These are phyloP conservation scores for Marcusenius ussheri DNA, from an alignment of 2,113 vertebrate species.

Conservation along the genomic window DNA sequence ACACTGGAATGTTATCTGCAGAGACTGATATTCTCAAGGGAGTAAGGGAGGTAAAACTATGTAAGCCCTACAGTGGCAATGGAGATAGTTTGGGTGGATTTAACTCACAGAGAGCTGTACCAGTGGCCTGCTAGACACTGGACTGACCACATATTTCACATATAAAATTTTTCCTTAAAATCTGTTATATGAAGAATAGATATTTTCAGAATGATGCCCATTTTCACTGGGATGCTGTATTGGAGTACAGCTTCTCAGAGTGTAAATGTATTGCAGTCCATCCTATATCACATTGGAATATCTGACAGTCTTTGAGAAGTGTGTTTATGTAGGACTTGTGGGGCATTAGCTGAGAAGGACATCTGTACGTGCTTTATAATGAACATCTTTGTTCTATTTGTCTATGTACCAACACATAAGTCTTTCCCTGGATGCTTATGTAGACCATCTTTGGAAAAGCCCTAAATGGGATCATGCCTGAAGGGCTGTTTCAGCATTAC, in stretches of 20 bases:
- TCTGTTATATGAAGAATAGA: not conserved
- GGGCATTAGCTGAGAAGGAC: not conserved
- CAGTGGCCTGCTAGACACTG: not conserved
- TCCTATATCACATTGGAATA: not conserved
- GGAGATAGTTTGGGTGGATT: conserved; percentile 8
- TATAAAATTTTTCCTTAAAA: not conserved
- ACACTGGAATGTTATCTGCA: conserved; percentile 47
- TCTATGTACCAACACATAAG: not conserved
- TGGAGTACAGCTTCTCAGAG: not conserved
- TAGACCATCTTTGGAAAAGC: not conserved
- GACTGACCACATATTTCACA: not conserved
- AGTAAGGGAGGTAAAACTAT: conserved; percentile 31
- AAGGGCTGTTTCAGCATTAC: not conserved
- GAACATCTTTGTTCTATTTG: not conserved
- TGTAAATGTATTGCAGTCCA: not conserved
- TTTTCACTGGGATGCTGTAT: not conserved
- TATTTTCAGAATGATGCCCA: not conserved
- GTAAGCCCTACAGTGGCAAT: conserved; percentile 30
- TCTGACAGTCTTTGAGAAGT: not conserved
- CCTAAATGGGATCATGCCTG: not conserved
- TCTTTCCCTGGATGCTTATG: not conserved
- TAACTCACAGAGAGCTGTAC: not conserved
- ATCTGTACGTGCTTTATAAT: not conserved
- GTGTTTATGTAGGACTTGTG: not conserved
- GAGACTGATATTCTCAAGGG: conserved; percentile 35